These are phyloP conservation scores for Acrocyrtus sp. DNA, from an alignment of 2,888 invertebrate species.

Conservation along the genomic window DNA sequence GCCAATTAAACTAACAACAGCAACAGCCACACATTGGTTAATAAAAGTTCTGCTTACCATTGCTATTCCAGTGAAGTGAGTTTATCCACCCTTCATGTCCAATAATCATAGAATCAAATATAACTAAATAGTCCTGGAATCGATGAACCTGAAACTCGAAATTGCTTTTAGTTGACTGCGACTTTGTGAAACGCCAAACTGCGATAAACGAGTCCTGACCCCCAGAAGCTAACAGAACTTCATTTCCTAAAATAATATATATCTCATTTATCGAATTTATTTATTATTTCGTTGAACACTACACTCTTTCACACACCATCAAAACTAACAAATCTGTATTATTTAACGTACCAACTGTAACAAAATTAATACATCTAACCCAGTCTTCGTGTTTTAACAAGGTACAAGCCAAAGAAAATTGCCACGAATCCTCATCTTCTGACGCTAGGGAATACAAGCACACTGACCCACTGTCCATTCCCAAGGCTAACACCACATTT, in stretches of 20 bases:
- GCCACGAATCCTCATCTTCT: background rate
- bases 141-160: conserved; percentile 62
- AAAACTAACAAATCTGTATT: too few species aligned
- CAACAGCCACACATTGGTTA: too few species aligned
- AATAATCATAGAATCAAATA: conserved; percentile 63
- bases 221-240: conserved; percentile 57
- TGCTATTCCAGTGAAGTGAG: conserved; percentile 56
- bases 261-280: too few species aligned
- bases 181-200: conserved; percentile 59
- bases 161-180: conserved; percentile 38
- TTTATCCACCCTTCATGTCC: conserved; percentile 63
- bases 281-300: too few species aligned
- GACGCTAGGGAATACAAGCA: conserved; percentile 29
- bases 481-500: conserved; percentile 49
- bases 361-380: conserved; percentile 60
- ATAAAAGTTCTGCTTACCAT: conserved; percentile 13
- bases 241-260: conserved; percentile 35
- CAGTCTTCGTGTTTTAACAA: conserved; percentile 63
- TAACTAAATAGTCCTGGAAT: conserved; percentile 50
- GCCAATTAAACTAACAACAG: too few species aligned
- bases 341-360: conserved; percentile 46
- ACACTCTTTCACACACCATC: too few species aligned
- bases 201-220: conserved; percentile 62
- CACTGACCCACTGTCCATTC: conserved; percentile 59
- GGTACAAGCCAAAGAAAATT: conserved; percentile 31